Evolutionary conservation across 2,888 invertebrate genomes (phyloP).

Genomic region (Drosophila fulvimacula): DNA sequence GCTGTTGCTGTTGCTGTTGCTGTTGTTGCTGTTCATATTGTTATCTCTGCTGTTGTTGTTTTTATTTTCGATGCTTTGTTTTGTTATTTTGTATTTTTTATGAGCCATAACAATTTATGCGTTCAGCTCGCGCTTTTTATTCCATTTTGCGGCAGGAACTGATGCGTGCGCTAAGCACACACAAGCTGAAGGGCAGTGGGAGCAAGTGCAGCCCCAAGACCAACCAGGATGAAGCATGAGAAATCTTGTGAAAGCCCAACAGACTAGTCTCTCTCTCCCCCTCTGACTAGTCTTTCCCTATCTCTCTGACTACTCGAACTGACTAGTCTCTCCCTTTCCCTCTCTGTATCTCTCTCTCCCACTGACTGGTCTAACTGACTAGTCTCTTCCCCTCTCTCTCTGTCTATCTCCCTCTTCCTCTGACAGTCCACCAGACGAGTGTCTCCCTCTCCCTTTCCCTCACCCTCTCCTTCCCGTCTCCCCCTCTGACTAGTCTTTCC

Average conservation of each 20-base stretch:
- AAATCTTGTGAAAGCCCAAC: slow-evolving; percentile 5
- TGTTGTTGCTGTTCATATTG: slow-evolving; percentile 36
- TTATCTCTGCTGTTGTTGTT: slow-evolving; percentile 25
- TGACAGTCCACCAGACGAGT: background rate
- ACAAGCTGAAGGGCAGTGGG: slow-evolving; percentile 21
- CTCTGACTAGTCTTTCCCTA: no score
- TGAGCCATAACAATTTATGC: slow-evolving; percentile 78
- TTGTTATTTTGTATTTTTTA: slow-evolving; percentile 63
- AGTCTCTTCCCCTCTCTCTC: background rate
- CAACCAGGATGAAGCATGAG: slow-evolving; percentile 21
- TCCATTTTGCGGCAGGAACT: slow-evolving; percentile 45
- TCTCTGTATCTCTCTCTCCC: no score
- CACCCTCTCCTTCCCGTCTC: no score
- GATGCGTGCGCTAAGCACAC: slow-evolving; percentile 48
- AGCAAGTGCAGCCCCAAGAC: slow-evolving; percentile 19
- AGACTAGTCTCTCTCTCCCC: no score
- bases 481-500: no score
- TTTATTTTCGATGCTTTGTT: slow-evolving; percentile 27
- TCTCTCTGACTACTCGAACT: no score
- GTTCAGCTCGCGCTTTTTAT: slow-evolving; percentile 43
- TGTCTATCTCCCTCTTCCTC: no score
- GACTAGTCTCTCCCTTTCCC: no score
- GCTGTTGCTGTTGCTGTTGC: slow-evolving; percentile 32
- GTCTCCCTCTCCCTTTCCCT: no score
- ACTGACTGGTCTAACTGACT: no score